Conservation (phyloP, 2,797 vertebrate species). For the Notolabrus celidotus region DNA sequence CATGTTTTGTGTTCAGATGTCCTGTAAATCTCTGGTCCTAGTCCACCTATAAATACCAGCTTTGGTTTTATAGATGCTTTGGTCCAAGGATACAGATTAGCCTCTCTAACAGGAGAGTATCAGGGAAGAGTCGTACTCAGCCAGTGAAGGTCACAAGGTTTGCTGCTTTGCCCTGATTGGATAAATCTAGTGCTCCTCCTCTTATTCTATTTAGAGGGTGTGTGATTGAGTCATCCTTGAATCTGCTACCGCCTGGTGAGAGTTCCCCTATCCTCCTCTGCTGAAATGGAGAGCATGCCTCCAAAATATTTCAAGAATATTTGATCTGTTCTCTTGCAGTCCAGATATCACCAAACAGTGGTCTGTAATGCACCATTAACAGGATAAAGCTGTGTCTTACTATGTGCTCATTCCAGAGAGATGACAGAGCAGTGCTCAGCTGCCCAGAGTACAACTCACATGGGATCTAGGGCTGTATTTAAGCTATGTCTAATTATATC, state of each 20-base stretch:
- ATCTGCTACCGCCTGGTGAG: slow-evolving; percentile 32
- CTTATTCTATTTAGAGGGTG: slow-evolving; percentile 68
- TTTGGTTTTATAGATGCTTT: background rate
- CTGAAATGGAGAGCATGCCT: background rate
- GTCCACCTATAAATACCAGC: background rate
- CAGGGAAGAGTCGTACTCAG: slow-evolving; percentile 11
- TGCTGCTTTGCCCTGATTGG: slow-evolving; percentile 59
- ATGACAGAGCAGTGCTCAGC: slow-evolving; percentile 7
- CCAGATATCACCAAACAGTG: background rate
- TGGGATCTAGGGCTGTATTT: slow-evolving; percentile 53
- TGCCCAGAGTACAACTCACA: slow-evolving; percentile 33
- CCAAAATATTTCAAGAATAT: background rate
- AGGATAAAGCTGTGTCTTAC: background rate
- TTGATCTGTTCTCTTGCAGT: background rate
- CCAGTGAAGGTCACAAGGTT: slow-evolving; percentile 62
- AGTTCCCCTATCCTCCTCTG: slow-evolving; percentile 21
- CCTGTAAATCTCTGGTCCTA: background rate
- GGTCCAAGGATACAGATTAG: slow-evolving; percentile 4
- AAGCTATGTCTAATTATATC: slow-evolving; percentile 59
- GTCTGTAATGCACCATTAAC: background rate
- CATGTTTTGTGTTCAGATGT: background rate
- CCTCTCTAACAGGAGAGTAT: slow-evolving; percentile 13
- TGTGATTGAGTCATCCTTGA: slow-evolving; percentile 69
- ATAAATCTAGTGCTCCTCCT: slow-evolving; percentile 50
- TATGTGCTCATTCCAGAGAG: background rate